Evolutionary conservation across 2,888 invertebrate genomes (phyloP), one percentile per base, ranked within the genome.

Genomic region (Sinotaia quadrata): DNA sequence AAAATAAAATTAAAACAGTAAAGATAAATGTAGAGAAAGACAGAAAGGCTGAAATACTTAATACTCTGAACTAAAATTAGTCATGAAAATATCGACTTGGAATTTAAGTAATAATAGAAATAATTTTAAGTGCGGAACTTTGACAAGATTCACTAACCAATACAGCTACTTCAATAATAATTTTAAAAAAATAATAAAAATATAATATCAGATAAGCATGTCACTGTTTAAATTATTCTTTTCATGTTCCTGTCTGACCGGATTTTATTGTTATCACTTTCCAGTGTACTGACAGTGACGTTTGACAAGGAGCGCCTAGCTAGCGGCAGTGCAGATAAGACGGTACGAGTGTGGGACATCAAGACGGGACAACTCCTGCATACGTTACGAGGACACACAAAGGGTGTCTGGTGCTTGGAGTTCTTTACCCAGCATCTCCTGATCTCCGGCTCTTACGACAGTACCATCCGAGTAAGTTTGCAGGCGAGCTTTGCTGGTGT

Each of bases 361-460:
- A 75, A 75, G 57, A 78, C 82, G 4, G 84, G 83, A 4, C 72
- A 75, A 51, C 75, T 79, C 31, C 56, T 73, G 31, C 81, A 83
- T 65, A 82, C 81, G 7, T 74, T 87, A 18, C 76, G 72, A 52
- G 87, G 86, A 0, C 87, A 87, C 70, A 72, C 69, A 15, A 78
- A 78, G 57, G 86, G 86, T 8, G 81, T 87, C 33, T 87, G 86
- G 86, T 84, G 84, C 63, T 74, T 87, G 2, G 78, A 82, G 69
- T 86, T 87, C 79, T 84, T 83, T 69, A 85, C 85, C 12, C 73
- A 82, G 44, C 74, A 81, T 61, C 78, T 86, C 3, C 79, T 87
- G 27, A 74, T 86, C 58, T 84, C 84, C 66, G 87, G 84, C n/a
- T 83, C 85, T 5, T 84, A 82, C 71, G 87, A 87, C 72, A 75